Conservation (phyloP, 1,140 invertebrate genomes). For the Schlechtendalia chinensis region DNA sequence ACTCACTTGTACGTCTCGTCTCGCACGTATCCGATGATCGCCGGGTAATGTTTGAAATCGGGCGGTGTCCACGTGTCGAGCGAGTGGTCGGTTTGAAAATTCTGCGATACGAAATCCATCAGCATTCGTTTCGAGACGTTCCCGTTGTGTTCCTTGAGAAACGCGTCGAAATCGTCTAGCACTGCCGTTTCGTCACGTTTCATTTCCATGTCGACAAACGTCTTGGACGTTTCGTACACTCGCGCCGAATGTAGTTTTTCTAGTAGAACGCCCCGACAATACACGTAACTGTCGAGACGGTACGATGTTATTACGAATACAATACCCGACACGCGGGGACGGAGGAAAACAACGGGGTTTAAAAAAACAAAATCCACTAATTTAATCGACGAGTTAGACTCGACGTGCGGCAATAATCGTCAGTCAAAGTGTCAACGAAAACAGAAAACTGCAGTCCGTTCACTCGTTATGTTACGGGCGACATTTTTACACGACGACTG, state of each 20-base stretch:
- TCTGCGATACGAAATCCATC: neutral
- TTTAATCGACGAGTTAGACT: too few species aligned
- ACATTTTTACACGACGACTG: too few species aligned
- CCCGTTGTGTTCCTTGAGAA: conserved; percentile 35
- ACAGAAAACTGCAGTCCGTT: too few species aligned
- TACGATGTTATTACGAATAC: too few species aligned
- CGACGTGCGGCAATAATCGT: too few species aligned
- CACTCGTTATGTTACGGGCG: too few species aligned
- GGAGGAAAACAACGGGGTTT: too few species aligned
- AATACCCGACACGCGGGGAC: too few species aligned
- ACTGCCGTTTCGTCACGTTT: conserved; percentile 60
- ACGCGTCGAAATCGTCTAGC: conserved; percentile 37
- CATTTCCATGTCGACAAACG: conserved; percentile 87
- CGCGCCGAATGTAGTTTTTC: conserved; percentile 75
- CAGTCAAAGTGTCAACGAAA: too few species aligned
- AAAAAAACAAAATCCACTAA: too few species aligned
- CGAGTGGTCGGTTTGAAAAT: neutral
- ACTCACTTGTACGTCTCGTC: conserved; percentile 2
- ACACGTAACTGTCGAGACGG: conserved; percentile 77
- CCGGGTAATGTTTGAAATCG: neutral
- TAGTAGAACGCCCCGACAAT: conserved; percentile 77
- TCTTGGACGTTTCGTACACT: conserved; percentile 82
- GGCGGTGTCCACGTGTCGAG: neutral
- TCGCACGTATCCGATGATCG: neutral
- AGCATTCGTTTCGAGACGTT: neutral